Evolutionary conservation across 1,140 invertebrate genomes (phyloP).

Genomic region (Ceratina japonica): DNA sequence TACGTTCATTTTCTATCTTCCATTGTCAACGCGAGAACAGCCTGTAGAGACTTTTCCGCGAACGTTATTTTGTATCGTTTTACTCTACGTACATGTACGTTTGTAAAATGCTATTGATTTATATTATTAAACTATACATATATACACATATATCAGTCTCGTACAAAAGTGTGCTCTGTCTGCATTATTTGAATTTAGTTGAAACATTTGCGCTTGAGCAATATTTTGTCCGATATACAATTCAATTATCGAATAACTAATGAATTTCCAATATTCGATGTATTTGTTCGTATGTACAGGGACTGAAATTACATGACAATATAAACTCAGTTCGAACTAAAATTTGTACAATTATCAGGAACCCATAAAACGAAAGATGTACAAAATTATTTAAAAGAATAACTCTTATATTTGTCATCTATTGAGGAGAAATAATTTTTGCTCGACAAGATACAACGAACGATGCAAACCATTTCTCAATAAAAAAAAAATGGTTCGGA

Average conservation of each 20-base stretch:
- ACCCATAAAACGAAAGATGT: neutral
- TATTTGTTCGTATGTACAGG: neutral
- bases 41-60: constrained; percentile 11
- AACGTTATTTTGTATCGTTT: constrained; percentile 69
- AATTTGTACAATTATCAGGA: neutral
- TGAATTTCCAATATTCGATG: neutral
- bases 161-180: constrained; percentile 35
- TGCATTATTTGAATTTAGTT: too few relatives aligned
- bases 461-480: neutral
- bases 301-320: neutral
- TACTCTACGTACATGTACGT: constrained; percentile 69
- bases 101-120: constrained; percentile 72
- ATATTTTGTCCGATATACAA: neutral
- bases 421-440: neutral
- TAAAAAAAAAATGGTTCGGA: constrained; percentile 6
- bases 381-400: neutral
- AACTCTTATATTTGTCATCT: neutral
- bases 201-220: too few relatives aligned
- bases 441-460: constrained; percentile 7
- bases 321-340: neutral
- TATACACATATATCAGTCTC: constrained; percentile 52
- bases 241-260: neutral
- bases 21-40: neutral
- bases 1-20: constrained; percentile 4
- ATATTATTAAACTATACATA: constrained; percentile 69